A percentile compares a stretch with the other conserved stretches of the same genome.
Evolutionary conservation across 2,113 vertebrate genomes (phyloP).

Genomic region (Pleuronectes platessa): DNA sequence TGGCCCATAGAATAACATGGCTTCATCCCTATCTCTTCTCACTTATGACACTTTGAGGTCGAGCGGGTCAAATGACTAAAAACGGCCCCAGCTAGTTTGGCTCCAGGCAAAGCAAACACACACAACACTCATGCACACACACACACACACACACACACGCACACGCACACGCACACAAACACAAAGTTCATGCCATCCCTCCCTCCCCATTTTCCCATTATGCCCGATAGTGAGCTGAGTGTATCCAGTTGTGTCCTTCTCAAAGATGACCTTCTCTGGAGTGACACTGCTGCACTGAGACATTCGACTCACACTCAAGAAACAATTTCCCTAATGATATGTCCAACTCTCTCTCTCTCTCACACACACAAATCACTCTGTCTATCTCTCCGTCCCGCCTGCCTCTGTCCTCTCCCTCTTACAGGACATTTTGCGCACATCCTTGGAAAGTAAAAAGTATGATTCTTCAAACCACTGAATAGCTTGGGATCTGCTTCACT

Average conservation of each 20-base stretch:
- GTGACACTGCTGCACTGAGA: conserved; percentile 66
- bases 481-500: conserved; percentile 10
- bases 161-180: conserved; percentile 29
- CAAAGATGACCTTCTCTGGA: conserved; percentile 71
- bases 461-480: conserved; percentile 21
- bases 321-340: conserved; percentile 76
- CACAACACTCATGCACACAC: conserved; percentile 28
- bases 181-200: conserved; percentile 34
- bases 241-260: conserved; percentile 70
- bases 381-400: neutral
- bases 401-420: conserved; percentile 14
- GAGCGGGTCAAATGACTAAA: conserved; percentile 80
- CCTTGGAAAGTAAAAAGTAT: neutral
- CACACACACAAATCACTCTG: neutral
- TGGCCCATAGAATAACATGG: conserved; percentile 67
- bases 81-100: conserved; percentile 72
- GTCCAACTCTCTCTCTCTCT: conserved; percentile 26
- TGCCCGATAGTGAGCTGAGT: conserved; percentile 73
- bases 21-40: conserved; percentile 71
- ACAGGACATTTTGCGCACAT: conserved; percentile 14
- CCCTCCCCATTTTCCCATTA: conserved; percentile 47
- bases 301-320: conserved; percentile 62
- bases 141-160: conserved; percentile 14
- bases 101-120: conserved; percentile 61
- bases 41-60: conserved; percentile 83